Percentiles rank a stretch among this genome's conserved stretches.
Conservation (phyloP, 2,113 vertebrate species). For the Megaptera novaeangliae region DNA sequence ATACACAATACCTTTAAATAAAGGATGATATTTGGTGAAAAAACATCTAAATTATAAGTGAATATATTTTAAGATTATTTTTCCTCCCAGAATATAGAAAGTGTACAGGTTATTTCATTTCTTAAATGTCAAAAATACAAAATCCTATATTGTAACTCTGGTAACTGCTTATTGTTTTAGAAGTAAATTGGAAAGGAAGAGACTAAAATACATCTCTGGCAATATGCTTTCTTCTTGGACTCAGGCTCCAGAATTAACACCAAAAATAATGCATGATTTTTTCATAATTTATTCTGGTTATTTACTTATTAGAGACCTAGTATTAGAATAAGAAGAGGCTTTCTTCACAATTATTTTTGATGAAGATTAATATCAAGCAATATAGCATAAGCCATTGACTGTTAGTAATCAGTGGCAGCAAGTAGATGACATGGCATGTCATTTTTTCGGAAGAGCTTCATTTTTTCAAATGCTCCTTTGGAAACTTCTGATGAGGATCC, state of each 20-base stretch:
- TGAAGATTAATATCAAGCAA: not conserved
- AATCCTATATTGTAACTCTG: not conserved
- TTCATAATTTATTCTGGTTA: not conserved
- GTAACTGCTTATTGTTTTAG: not conserved
- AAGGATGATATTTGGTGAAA: not conserved
- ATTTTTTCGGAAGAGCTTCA: not conserved
- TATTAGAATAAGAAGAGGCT: not conserved
- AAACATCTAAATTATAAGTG: not conserved
- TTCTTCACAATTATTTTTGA: not conserved
- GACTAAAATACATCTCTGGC: not conserved
- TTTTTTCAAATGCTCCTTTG: not conserved
- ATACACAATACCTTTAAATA: not conserved
- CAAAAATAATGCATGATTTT: not conserved
- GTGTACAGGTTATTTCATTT: not conserved
- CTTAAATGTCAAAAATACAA: not conserved
- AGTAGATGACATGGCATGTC: not conserved
- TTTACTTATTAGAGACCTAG: not conserved
- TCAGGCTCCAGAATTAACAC: not conserved
- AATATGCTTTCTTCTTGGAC: not conserved
- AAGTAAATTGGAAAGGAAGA: not conserved
- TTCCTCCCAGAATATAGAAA: not conserved
- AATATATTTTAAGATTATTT: not conserved
- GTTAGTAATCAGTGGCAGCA: not conserved
- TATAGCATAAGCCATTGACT: not conserved
- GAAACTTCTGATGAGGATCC: conserved; percentile 2